phyloP scores from a whole-genome alignment of 2,113 vertebrate genomes.

The Hiodon alosoides region DNA sequence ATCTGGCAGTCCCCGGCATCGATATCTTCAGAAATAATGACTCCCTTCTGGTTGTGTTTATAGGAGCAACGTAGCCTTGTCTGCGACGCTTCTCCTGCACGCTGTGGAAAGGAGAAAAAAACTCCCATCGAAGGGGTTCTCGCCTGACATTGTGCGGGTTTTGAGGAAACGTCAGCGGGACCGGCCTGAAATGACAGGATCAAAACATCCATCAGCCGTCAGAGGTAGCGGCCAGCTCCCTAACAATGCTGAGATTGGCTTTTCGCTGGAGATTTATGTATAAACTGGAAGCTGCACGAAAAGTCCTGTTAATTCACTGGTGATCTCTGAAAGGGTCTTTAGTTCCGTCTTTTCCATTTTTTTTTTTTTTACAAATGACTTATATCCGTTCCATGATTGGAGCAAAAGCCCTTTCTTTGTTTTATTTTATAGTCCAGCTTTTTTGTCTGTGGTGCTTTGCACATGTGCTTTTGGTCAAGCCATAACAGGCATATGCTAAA shows the following conservation, averaged over 20 bases:
- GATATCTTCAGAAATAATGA: constrained; percentile 64
- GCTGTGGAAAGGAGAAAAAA: too few species aligned
- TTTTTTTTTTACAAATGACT: constrained; percentile 23
- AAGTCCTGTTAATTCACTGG: too few species aligned
- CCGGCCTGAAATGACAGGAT: not conserved
- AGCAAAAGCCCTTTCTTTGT: constrained; percentile 8
- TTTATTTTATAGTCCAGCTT: constrained; percentile 27
- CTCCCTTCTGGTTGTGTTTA: constrained; percentile 62
- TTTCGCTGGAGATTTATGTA: not conserved
- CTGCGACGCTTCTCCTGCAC: constrained; percentile 27
- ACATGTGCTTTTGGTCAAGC: constrained; percentile 42
- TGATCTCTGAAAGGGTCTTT: not conserved
- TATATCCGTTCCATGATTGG: constrained; percentile 2
- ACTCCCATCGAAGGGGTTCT: too few species aligned
- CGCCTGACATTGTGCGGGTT: too few species aligned
- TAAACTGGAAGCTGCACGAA: not conserved
- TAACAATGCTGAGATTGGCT: not conserved
- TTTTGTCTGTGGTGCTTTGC: constrained; percentile 31
- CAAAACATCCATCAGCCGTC: constrained; percentile 15
- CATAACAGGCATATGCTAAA: constrained; percentile 34
- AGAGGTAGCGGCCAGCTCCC: not conserved
- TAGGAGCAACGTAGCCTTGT: constrained; percentile 50
- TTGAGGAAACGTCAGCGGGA: too few species aligned
- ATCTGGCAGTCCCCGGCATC: constrained; percentile 54
- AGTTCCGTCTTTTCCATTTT: too few species aligned